Evolutionary conservation across 2,113 vertebrate genomes (phyloP), one percentile per base, ranked within the genome.

Genomic region (Heteronetta atricapilla): DNA sequence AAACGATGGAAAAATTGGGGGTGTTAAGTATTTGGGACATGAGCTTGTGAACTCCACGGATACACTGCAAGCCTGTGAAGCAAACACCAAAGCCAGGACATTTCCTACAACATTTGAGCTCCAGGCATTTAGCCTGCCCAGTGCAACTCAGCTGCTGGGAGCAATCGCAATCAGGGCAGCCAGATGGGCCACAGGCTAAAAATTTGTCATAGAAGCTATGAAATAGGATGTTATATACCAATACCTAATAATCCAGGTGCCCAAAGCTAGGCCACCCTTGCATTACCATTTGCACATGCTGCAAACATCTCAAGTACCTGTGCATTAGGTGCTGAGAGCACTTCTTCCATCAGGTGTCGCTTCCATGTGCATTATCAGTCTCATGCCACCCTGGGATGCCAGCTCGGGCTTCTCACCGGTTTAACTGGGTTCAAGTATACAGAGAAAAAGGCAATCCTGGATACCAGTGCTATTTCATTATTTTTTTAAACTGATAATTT

Each of bases 211-310:
- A 17, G 46, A 76, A 23, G 34, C 13, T 26, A 15, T 4, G n/a
- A 58, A 88, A 53, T 29, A 29, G 52, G 21, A 10, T 2, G 19
- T 67, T 75, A 50, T 13, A 5, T 25, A 88, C 79, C 10, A 38
- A 2, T 6, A 73, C n/a, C 44, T 73, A n/a, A 76, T 23, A 40
- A 76, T 26, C 19, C 12, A 68, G n/a, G 62, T 11, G 1, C n/a
- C 48, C 59, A 44, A 34, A 70, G 70, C 52, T 38, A 20, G 67
- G 75, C 50, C 79, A 85, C 52, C 78, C 29, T 36, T 46, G 6
- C 13, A 17, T 63, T 17, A 29, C 42, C 7, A 0, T 11, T 42
- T 40, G 48, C 40, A 74, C 40, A 8, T 4, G 0, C 16, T 2
- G 21, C 20, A 26, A 20, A 14, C 31, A 55, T 33, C 53, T 10